phyloP scores from a whole-genome alignment of 1,140 invertebrate genomes.

The Drosophila repleta region DNA sequence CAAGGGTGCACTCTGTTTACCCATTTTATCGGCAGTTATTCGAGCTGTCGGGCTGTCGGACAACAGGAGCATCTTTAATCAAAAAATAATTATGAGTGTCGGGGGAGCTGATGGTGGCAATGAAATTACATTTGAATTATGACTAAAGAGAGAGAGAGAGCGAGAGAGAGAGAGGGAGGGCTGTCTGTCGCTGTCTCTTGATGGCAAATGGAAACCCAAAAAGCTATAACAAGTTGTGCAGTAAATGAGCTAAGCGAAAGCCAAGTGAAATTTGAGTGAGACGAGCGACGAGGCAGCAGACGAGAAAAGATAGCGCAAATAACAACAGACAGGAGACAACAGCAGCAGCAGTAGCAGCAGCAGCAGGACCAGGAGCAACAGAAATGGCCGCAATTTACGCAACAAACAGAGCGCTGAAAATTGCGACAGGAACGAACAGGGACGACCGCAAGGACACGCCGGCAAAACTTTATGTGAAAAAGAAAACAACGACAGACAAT shows the following conservation, averaged over 20 bases:
- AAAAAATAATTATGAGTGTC: slow-evolving; percentile 79
- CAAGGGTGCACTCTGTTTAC: slow-evolving; percentile 22
- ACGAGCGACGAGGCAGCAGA: slow-evolving; percentile 10
- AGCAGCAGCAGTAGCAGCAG: slow-evolving; percentile 14
- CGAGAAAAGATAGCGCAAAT: slow-evolving; percentile 38
- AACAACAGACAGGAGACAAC: slow-evolving; percentile 25
- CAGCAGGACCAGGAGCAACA: slow-evolving; percentile 6
- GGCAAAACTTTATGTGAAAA: slow-evolving; percentile 64
- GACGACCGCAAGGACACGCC: slow-evolving; percentile 19
- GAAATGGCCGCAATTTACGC: slow-evolving; percentile 62
- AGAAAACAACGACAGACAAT: slow-evolving; percentile 60
- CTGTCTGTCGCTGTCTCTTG: neutral
- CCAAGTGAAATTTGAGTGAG: slow-evolving; percentile 67
- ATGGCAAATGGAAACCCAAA: slow-evolving; percentile 21
- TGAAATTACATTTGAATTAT: slow-evolving; percentile 79
- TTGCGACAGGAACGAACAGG: slow-evolving; percentile 33
- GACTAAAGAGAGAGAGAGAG: slow-evolving; percentile 31
- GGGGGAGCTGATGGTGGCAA: slow-evolving; percentile 51
- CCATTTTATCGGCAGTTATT: slow-evolving; percentile 28
- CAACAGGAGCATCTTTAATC: slow-evolving; percentile 63
- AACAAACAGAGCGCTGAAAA: slow-evolving; percentile 59
- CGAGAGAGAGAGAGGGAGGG: neutral
- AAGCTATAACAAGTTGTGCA: slow-evolving; percentile 46
- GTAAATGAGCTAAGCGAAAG: slow-evolving; percentile 75
- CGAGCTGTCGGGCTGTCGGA: neutral